These are phyloP conservation scores for Ostrea denselamellosa DNA, from an alignment of 1,140 invertebrate genomes.

Conservation along the genomic window DNA sequence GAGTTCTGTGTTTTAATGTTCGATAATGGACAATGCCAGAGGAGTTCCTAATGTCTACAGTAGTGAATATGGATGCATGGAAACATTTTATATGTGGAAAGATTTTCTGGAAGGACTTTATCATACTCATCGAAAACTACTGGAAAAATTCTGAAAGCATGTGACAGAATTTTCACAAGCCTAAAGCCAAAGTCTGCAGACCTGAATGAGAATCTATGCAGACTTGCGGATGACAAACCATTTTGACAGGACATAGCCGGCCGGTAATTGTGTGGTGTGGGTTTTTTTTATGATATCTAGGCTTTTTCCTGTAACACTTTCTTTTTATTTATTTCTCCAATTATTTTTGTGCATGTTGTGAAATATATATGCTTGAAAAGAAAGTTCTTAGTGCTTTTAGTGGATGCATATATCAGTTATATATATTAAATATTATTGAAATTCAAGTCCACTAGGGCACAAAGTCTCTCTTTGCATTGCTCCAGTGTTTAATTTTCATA, in stretches of 20 bases:
- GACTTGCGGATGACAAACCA: not conserved
- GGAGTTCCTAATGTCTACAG: not conserved
- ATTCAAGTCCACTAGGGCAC: not conserved
- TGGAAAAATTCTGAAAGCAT: not conserved
- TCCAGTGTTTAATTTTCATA: constrained; percentile 38
- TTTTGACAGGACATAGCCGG: not conserved
- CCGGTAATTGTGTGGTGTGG: constrained; percentile 30
- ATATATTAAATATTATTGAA: not conserved
- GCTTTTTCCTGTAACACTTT: constrained; percentile 39
- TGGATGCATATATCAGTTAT: not conserved
- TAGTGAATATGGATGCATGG: not conserved
- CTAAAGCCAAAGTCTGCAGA: not conserved
- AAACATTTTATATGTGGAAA: too few species aligned
- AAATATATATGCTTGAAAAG: constrained; percentile 39
- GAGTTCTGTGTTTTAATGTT: constrained; percentile 23
- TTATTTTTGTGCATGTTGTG: constrained; percentile 39
- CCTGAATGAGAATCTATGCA: not conserved
- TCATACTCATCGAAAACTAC: not conserved
- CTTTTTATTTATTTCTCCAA: constrained; percentile 36
- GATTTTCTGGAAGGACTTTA: not conserved
- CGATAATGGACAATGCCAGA: not conserved
- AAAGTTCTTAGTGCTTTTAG: not conserved
- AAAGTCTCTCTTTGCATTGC: constrained; percentile 22
- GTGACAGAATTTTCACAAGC: not conserved
- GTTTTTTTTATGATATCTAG: constrained; percentile 36